Conservation (phyloP, 2,888 invertebrate genomes). For the Gandaritis pyraliata region DNA sequence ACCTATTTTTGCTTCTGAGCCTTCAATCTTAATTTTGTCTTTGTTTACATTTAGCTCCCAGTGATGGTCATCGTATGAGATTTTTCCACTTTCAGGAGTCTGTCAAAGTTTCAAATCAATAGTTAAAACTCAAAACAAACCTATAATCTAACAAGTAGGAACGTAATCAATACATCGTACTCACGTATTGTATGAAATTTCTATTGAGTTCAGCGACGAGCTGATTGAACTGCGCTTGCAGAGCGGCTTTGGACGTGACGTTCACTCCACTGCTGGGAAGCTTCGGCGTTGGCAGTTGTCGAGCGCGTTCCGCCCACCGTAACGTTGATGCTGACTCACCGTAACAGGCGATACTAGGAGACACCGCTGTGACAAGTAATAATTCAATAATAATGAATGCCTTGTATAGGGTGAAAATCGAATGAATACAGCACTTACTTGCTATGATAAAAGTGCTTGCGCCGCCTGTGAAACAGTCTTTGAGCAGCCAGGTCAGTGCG, state of each 20-base stretch:
- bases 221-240: constrained; percentile 73
- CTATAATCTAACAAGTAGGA: neutral
- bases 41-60: constrained; percentile 55
- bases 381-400: no score
- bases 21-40: constrained; percentile 29
- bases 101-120: constrained; percentile 46
- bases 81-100: constrained; percentile 68
- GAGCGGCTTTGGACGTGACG: constrained; percentile 49
- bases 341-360: constrained; percentile 90
- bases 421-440: no score
- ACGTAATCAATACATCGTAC: constrained; percentile 26
- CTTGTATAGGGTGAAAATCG: no score
- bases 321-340: constrained; percentile 92
- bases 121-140: neutral
- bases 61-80: constrained; percentile 65
- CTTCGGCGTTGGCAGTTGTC: constrained; percentile 82
- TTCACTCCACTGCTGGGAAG: constrained; percentile 36
- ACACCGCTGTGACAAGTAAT: constrained; percentile 89
- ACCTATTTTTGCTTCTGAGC: constrained; percentile 62
- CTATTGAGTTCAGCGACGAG: constrained; percentile 65
- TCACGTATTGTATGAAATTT: constrained; percentile 70
- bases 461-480: constrained; percentile 92
- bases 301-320: constrained; percentile 90
- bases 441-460: constrained; percentile 91
- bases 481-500: constrained; percentile 91